Conservation (phyloP, 2,888 invertebrate genomes). For the Pachymerium ferrugineum region DNA sequence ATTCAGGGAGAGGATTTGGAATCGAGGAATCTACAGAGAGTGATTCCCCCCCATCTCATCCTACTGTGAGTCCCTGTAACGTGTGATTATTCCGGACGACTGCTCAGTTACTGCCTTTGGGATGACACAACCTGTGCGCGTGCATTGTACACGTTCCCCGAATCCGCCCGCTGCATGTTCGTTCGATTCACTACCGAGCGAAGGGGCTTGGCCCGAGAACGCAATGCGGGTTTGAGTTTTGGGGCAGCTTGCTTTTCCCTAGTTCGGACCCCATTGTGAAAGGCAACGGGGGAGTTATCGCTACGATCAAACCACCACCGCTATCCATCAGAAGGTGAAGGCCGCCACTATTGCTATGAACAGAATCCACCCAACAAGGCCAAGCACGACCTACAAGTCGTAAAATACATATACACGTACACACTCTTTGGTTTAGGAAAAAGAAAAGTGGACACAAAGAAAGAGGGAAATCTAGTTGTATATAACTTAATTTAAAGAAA, state of each 20-base stretch:
- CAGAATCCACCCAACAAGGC: conserved; percentile 4
- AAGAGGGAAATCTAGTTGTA: not conserved
- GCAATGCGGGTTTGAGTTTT: not conserved
- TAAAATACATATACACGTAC: not conserved
- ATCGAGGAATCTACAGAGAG: not conserved
- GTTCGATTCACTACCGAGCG: conserved; percentile 14
- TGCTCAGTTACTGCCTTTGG: conserved; percentile 9
- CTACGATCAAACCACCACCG: not conserved
- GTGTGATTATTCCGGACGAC: conserved; percentile 16
- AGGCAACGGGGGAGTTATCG: conserved; percentile 15
- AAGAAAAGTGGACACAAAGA: not conserved
- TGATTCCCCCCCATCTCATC: not conserved
- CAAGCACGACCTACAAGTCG: not conserved
- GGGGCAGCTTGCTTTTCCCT: not conserved
- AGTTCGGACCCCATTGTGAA: not conserved
- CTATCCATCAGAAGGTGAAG: conserved; percentile 20
- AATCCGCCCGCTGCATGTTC: conserved; percentile 23
- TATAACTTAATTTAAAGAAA: conserved; percentile 25
- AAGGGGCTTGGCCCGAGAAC: conserved; percentile 19
- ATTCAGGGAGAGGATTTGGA: conserved; percentile 2
- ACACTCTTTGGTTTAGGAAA: not conserved
- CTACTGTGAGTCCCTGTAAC: conserved; percentile 3
- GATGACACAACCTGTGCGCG: conserved; percentile 22
- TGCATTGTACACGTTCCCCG: not conserved
- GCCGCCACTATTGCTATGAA: conserved; percentile 12